phyloP scores from a whole-genome alignment of 2,797 vertebrate genomes.

The Acrocephalus scirpaceus region DNA sequence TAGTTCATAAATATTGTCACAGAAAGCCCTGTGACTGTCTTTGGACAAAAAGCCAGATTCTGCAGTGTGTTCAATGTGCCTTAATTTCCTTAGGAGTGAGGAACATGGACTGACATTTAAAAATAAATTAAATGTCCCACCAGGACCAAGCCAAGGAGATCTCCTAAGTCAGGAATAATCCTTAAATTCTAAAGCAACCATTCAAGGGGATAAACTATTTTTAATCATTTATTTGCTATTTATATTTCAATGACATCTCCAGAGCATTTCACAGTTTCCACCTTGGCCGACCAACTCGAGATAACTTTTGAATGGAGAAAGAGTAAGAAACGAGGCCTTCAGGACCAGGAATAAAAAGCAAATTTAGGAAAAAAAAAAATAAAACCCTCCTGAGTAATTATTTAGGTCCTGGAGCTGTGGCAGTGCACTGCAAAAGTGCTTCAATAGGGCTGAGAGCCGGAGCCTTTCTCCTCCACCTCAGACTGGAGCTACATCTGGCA shows the following conservation, averaged over 20 bases:
- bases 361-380: neutral
- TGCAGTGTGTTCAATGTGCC: neutral
- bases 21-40: neutral
- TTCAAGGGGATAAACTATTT: neutral
- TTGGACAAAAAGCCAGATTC: neutral
- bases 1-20: neutral
- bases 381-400: neutral
- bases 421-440: neutral
- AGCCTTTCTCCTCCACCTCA: constrained; percentile 38
- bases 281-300: rapidly evolving
- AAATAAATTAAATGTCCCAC: neutral
- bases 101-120: neutral
- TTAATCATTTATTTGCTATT: neutral
- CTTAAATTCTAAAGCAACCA: neutral
- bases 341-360: neutral
- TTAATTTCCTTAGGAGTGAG: neutral
- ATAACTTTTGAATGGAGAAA: neutral
- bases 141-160: neutral
- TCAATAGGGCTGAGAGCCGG: neutral
- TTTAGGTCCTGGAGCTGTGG: neutral
- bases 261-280: neutral
- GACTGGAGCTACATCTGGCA: constrained; percentile 61
- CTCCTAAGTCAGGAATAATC: neutral
- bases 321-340: neutral
- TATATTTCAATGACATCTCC: neutral